Conservation (phyloP, 1,140 invertebrate species). For the Aradophagus sp. region DNA sequence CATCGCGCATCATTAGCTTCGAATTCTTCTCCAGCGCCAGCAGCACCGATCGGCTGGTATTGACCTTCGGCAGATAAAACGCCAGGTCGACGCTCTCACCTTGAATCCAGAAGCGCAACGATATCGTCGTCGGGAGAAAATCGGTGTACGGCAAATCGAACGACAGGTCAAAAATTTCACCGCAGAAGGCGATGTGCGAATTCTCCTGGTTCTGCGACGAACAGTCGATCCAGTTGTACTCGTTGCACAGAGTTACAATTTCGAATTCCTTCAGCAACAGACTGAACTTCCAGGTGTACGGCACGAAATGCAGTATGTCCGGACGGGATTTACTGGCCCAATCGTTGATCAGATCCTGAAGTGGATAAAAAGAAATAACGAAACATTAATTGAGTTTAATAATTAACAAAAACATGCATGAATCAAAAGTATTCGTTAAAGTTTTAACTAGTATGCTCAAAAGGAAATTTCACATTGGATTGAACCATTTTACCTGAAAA, state of each 20-base stretch:
- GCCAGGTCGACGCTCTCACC: slow-evolving; percentile 93
- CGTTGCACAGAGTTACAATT: slow-evolving; percentile 93
- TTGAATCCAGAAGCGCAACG: slow-evolving; percentile 94
- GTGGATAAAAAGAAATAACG: not conserved
- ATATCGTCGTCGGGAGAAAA: slow-evolving; percentile 90
- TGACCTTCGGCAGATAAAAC: slow-evolving; percentile 92
- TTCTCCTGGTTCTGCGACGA: slow-evolving; percentile 96
- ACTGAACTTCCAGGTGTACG: slow-evolving; percentile 96
- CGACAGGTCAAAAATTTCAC: slow-evolving; percentile 93
- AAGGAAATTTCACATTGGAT: no score
- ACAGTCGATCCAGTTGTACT: slow-evolving; percentile 99
- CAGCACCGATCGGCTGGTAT: slow-evolving; percentile 88
- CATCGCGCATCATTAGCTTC: slow-evolving; percentile 87
- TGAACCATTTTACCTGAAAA: slow-evolving; percentile 82
- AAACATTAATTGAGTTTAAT: slow-evolving; percentile 56
- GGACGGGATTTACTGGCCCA: slow-evolving; percentile 93
- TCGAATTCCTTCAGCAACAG: slow-evolving; percentile 96
- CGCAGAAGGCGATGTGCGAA: slow-evolving; percentile 93
- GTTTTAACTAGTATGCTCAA: no score
- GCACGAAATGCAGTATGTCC: slow-evolving; percentile 95
- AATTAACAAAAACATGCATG: slow-evolving; percentile 1
- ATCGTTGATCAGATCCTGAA: slow-evolving; percentile 89
- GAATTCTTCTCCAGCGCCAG: slow-evolving; percentile 92
- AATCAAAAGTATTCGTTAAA: no score
- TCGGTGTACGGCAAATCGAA: slow-evolving; percentile 95